Conservation (phyloP, 2,113 vertebrate species). For the Procavia capensis region DNA sequence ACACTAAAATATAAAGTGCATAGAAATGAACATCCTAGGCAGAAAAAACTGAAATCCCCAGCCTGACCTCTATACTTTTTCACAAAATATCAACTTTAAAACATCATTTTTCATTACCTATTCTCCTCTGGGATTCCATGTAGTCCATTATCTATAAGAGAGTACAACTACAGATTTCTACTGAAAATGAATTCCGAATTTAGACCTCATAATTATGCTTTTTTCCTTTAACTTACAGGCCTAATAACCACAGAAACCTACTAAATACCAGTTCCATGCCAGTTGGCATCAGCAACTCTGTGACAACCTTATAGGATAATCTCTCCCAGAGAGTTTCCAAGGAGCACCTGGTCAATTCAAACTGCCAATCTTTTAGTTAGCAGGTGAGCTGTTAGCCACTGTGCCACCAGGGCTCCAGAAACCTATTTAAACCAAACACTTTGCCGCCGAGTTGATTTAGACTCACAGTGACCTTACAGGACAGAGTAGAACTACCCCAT, state of each 20-base stretch:
- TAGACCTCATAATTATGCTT: not conserved
- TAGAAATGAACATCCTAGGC: constrained; percentile 32
- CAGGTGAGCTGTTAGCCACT: no score
- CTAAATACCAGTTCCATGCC: not conserved
- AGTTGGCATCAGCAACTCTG: no score
- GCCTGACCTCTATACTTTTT: not conserved
- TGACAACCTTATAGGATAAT: no score
- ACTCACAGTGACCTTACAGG: no score
- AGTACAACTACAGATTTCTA: not conserved
- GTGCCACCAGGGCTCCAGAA: no score
- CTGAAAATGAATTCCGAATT: not conserved
- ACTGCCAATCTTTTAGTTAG: no score
- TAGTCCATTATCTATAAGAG: not conserved
- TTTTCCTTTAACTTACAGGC: not conserved
- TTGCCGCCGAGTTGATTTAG: no score
- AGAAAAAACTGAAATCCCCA: constrained; percentile 34
- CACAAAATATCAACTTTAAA: not conserved
- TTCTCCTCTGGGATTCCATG: not conserved
- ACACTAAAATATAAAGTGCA: not conserved
- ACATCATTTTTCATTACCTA: not conserved
- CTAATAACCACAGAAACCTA: not conserved
- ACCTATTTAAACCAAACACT: no score
- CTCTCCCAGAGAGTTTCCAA: no score
- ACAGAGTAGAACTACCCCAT: no score
- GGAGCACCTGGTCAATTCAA: no score